A percentile compares a stretch with the other conserved stretches of the same genome.
Evolutionary conservation across 2,797 vertebrate genomes (phyloP).

Genomic region (Astyanax mexicanus): DNA sequence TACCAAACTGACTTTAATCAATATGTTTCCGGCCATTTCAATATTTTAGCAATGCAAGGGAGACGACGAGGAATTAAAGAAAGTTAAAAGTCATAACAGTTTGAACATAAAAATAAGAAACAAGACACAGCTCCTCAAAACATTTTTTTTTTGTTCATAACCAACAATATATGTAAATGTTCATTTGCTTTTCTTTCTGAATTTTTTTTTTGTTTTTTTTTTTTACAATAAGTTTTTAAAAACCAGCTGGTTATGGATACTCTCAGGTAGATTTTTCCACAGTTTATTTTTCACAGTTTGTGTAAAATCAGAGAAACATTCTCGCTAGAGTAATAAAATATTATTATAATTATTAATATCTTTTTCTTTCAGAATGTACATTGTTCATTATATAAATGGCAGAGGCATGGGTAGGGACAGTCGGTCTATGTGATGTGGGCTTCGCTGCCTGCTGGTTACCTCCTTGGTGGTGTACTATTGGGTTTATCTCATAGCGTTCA

Average conservation of each 20-base stretch:
- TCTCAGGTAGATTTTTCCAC: slow-evolving; percentile 89
- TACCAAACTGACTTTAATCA: slow-evolving; percentile 92
- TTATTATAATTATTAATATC: slow-evolving; percentile 81
- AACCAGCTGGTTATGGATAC: slow-evolving; percentile 88
- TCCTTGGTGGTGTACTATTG: slow-evolving; percentile 44
- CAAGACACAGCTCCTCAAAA: slow-evolving; percentile 88
- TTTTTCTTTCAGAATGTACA: slow-evolving; percentile 83
- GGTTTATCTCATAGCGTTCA: slow-evolving; percentile 54
- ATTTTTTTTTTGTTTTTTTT: too few relatives aligned
- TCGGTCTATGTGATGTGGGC: slow-evolving; percentile 49
- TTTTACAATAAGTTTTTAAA: slow-evolving; percentile 88
- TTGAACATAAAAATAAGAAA: slow-evolving; percentile 74
- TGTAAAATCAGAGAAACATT: slow-evolving; percentile 94
- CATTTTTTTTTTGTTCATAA: slow-evolving; percentile 82
- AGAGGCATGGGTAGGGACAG: slow-evolving; percentile 65
- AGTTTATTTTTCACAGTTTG: slow-evolving; percentile 89
- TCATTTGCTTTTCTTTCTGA: slow-evolving; percentile 72
- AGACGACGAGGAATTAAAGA: slow-evolving; percentile 81
- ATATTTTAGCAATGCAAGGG: slow-evolving; percentile 84
- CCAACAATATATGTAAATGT: slow-evolving; percentile 88
- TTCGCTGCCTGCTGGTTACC: slow-evolving; percentile 40
- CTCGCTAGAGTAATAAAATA: slow-evolving; percentile 98
- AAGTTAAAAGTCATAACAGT: slow-evolving; percentile 89
- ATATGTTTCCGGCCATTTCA: slow-evolving; percentile 81
- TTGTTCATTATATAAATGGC: slow-evolving; percentile 86